Evolutionary conservation across 2,888 invertebrate genomes (phyloP), one percentile per base, ranked within the genome.

Genomic region (Agonum fuliginosum): DNA sequence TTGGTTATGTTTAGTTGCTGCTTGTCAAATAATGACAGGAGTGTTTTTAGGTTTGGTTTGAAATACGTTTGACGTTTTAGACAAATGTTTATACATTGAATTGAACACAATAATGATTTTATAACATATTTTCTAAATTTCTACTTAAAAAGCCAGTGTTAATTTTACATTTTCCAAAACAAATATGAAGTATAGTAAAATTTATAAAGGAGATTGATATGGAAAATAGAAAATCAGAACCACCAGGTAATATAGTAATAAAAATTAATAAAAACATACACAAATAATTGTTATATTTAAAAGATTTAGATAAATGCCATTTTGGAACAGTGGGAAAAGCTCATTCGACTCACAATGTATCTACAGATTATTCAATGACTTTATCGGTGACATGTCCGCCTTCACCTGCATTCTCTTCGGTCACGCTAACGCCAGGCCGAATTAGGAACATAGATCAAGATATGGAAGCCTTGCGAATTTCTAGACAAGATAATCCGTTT

Each of bases 401-500:
- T 22, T 90, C 90, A 54, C 90, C 90, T 54, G 89, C 91, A 71
- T 86, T 90, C 80, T 91, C 94, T 34, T 91, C 93, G 69, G 88
- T 93, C 79, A 90, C 93, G 46, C 86, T 93, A 80, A 93, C 93
- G 81, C 94, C 94, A 67, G 94, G 94, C 17, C 88, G 93, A 80
- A 92, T 93, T 79, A 89, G 94, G 81, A 93, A 94, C 86, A 93
- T 94, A 83, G 94, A 94, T 83, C 93, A 94, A 86, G 95, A 95
- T 84, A 95, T 95, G 94, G 94, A 95, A 85, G 93, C 94, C 20
- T 88, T 95, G 48, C 89, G 94, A 82, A 89, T 94, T 54, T 95
- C 95, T 5, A 89, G 95, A 79, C 94, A 95, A 86, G 95, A 95
- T 86, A 95, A 95, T 87, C 95, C 95, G 1, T 95, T 94, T 84